Evolutionary conservation across 2,113 vertebrate species (phyloP), one percentile per base, ranked within the genome.

Genomic region (Donacobius atricapilla): DNA sequence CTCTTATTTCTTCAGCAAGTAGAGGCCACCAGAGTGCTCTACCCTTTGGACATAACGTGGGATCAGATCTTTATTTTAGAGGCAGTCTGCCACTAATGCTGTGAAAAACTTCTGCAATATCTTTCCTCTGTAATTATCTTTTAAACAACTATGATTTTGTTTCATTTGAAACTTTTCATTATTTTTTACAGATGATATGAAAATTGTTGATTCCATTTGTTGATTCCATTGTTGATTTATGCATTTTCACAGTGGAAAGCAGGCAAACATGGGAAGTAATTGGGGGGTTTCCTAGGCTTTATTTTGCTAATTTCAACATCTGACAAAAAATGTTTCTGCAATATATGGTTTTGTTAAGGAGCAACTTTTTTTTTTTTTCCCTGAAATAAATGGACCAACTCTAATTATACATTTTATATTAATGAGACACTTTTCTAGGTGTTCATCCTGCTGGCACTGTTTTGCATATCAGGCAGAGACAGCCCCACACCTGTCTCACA

Each of bases 341-440:
- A 79, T 83, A 37, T 16, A 54, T 24, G 10, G 28, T 89, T 72
- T 75, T 73, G 33, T 70, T 79, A 37, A 39, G 27, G 69, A 85
- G 20, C 6, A 70, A 66, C 0, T 1, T 6, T 35, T 73, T 33
- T 23, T 27, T 39, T 10, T 16, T 2, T 0, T 0, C 2, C 35
- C 33, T 15, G 7, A 69, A 80, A 86, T 70, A 89, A 89, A 84
- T 12, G 56, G 27, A 65, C 53, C 45, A 47, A 45, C 14, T 69
- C n/a, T 53, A 56, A 88, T 80, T 47, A 53, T 20, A 64, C 5
- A 15, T 86, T 68, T 80, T 80, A 18, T 66, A 83, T 60, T 73
- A 85, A 80, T 54, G 68, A 87, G 71, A 33, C 31, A 24, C 25
- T 69, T 72, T 65, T 53, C 51, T 84, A 63, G 35, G 45, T 81